Conservation (phyloP, 2,113 vertebrate genomes). For the Salminus brasiliensis region DNA sequence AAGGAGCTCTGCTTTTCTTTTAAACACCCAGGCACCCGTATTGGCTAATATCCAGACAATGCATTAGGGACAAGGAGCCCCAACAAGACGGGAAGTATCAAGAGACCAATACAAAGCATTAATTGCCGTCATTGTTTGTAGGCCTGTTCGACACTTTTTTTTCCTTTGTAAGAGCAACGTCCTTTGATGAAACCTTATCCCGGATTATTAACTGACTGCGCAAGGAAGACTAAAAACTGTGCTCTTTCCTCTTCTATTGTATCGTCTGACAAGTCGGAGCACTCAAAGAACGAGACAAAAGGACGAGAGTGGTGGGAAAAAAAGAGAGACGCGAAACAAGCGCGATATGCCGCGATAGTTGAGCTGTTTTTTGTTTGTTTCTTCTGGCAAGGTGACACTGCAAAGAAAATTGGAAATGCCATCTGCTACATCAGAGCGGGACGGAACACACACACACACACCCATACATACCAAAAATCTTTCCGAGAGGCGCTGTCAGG, state of each 20-base stretch:
- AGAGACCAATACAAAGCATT: conserved; percentile 30
- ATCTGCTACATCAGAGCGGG: conserved; percentile 54
- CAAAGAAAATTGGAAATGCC: conserved; percentile 60
- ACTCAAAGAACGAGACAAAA: conserved; percentile 25
- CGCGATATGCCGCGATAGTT: conserved; percentile 49
- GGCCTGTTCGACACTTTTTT: background rate
- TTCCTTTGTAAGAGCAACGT: background rate
- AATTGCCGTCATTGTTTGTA: conserved; percentile 35
- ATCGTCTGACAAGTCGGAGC: conserved; percentile 30
- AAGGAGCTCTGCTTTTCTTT: background rate
- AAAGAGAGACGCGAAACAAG: conserved; percentile 29
- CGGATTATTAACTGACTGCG: conserved; percentile 14
- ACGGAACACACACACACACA: no score
- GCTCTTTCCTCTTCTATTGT: conserved; percentile 3
- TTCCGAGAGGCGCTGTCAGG: conserved; percentile 59
- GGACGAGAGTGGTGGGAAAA: background rate
- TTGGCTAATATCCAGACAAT: conserved; percentile 41
- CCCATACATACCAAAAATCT: conserved; percentile 55
- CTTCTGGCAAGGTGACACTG: conserved; percentile 60
- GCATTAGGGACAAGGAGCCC: conserved; percentile 32
- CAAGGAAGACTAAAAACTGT: background rate
- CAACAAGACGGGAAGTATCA: background rate
- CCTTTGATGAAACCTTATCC: conserved; percentile 1
- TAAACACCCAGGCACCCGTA: conserved; percentile 27
- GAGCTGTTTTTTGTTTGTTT: conserved; percentile 39